Evolutionary conservation across 2,113 vertebrate genomes (phyloP), one percentile per base, ranked within the genome.

Genomic region (Eptatretus burgeri): DNA sequence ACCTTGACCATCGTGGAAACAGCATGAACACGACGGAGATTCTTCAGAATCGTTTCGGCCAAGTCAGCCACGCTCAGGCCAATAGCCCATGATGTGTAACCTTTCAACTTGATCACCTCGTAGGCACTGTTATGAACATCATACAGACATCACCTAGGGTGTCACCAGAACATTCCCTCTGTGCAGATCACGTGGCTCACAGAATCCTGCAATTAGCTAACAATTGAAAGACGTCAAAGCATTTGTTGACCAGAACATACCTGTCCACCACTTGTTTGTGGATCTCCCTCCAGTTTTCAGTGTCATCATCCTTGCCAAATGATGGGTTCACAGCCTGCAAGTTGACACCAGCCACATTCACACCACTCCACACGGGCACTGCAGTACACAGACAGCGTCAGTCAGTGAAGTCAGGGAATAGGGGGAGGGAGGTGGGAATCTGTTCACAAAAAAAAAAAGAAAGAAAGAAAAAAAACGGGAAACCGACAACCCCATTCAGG

Each of bases 11-110:
- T 84, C 5, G 85, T 88, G 66, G 91, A 93, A 16, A 98, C 82
- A 0, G 91, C 83, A 66, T 98, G 89, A 67, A 98, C 69, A 49
- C 83, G 72, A 70, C 67, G 77, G 64, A 95, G 71, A 71, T 98
- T 93, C 75, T 80, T 93, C 64, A 88, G 51, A 12, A 98, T 80
- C 69, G 80, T 82, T 71, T 95, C 91, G 1, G 81, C 78, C 53
- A 98, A 78, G 64, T 95, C 82, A 10, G 86, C 86, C 68, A 95
- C 86, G 3, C 89, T 98, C 63, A 98, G 68, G 49, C 91, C 91
- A 68, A 94, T 98, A 68, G 91, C 89, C 91, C 91, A 98, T 79
- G 94, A 95, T 51, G 89, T 95, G 70, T 93, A 98, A 2, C 91
- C 91, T 73, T 98, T 95, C 18, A 94, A 81, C 70, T 70, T 93